Evolutionary conservation across 2,888 invertebrate species (phyloP).

Genomic region (Drosophila meridiana): DNA sequence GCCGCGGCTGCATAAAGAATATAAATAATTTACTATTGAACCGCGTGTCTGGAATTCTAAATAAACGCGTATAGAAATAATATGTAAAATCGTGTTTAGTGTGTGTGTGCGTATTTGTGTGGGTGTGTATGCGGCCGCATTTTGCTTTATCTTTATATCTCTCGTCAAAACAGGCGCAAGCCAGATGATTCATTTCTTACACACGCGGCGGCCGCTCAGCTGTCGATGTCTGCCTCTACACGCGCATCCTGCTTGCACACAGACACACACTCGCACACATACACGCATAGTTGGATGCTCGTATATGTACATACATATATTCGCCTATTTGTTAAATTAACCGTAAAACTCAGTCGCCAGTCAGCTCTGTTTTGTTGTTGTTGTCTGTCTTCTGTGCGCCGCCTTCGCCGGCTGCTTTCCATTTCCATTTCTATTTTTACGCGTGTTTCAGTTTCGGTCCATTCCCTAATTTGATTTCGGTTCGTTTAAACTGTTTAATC

Average conservation of each 20-base stretch:
- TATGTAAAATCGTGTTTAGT: constrained; percentile 32
- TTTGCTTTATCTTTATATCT: constrained; percentile 57
- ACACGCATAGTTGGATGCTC: constrained; percentile 5
- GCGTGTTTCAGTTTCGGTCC: constrained; percentile 43
- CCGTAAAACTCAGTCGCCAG: constrained; percentile 41
- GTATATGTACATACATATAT: constrained; percentile 17
- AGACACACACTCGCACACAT: background rate
- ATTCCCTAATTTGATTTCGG: constrained; percentile 32
- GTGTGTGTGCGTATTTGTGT: constrained; percentile 3
- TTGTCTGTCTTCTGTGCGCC: constrained; percentile 13
- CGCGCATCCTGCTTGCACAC: constrained; percentile 49
- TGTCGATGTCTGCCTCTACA: constrained; percentile 39
- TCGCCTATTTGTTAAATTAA: constrained; percentile 71
- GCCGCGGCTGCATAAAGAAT: constrained; percentile 53
- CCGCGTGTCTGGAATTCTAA: constrained; percentile 74
- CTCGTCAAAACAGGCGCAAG: constrained; percentile 48
- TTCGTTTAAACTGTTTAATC: constrained; percentile 43
- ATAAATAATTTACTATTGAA: constrained; percentile 52
- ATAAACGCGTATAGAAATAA: constrained; percentile 43
- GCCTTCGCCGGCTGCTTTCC: constrained; percentile 48
- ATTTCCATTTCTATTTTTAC: constrained; percentile 48
- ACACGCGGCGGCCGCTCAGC: constrained; percentile 47
- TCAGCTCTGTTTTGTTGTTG: background rate
- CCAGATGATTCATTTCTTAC: constrained; percentile 60
- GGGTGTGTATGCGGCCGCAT: constrained; percentile 32